Percentiles rank a stretch among this genome's conserved stretches.
Evolutionary conservation across 2,888 invertebrate genomes (phyloP).

Genomic region (Anthophora plumipes): DNA sequence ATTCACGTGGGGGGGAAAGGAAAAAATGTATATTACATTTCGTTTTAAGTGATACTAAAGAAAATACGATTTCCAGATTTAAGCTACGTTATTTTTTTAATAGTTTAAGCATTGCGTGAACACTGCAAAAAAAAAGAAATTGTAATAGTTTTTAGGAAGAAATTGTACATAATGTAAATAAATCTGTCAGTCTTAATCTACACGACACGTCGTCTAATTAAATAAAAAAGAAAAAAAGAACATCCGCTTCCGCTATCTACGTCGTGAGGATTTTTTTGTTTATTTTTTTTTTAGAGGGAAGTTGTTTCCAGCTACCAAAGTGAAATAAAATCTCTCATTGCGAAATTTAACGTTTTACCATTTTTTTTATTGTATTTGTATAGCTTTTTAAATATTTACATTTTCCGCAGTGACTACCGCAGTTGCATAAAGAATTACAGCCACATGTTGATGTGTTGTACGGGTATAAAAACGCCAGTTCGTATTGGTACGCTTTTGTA

Average conservation of each 20-base stretch:
- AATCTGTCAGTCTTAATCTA: conserved; percentile 75
- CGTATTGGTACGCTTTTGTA: conserved; percentile 84
- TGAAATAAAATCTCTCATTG: conserved; percentile 31
- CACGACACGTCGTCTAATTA: conserved; percentile 79
- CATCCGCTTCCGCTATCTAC: conserved; percentile 37
- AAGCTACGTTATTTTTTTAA: conserved; percentile 58
- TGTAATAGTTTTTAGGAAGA: conserved; percentile 71
- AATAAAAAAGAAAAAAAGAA: too few relatives aligned
- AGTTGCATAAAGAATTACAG: conserved; percentile 56
- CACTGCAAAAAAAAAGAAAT: conserved; percentile 65
- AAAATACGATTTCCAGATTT: conserved; percentile 36
- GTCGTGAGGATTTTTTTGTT: conserved; percentile 6
- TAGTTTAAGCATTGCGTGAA: conserved; percentile 72
- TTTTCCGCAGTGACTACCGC: conserved; percentile 52
- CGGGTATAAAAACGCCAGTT: conserved; percentile 85
- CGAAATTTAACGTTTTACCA: conserved; percentile 44
- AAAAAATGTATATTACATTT: conserved; percentile 41
- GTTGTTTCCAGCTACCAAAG: not conserved
- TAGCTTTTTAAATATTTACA: conserved; percentile 48
- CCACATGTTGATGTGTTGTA: conserved; percentile 59
- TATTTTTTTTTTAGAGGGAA: conserved; percentile 26
- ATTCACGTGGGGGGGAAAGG: too few relatives aligned
- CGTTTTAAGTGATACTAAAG: conserved; percentile 31
- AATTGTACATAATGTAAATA: conserved; percentile 84
- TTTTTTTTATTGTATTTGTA: conserved; percentile 54